These are phyloP conservation scores for Apamea monoglypha DNA, from an alignment of 2,888 invertebrate species.

Conservation along the genomic window DNA sequence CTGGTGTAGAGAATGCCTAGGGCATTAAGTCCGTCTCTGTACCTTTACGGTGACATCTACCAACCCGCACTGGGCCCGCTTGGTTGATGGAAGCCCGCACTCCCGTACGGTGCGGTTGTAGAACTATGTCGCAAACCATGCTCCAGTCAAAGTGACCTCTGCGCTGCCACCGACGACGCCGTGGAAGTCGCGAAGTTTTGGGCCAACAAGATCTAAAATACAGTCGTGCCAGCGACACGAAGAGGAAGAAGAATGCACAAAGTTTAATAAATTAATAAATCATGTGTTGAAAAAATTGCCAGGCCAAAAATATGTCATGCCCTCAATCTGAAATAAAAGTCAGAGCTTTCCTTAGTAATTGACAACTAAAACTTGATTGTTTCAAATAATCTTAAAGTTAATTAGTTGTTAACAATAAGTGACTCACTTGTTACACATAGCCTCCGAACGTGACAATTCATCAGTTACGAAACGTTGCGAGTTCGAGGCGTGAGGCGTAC, in stretches of 20 bases:
- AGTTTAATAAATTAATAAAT: background rate
- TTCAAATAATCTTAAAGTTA: conserved; percentile 1
- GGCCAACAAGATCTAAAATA: too few species aligned
- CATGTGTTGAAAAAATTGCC: background rate
- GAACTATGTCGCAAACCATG: too few species aligned
- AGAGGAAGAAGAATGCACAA: background rate
- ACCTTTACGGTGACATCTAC: too few species aligned
- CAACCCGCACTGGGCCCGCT: too few species aligned
- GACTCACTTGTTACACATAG: conserved; percentile 18
- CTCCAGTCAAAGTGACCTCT: too few species aligned
- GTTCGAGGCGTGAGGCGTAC: background rate
- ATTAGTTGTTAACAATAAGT: conserved; percentile 28
- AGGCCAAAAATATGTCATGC: too few species aligned
- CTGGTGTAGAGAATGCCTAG: background rate
- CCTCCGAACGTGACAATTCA: conserved; percentile 38
- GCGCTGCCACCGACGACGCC: too few species aligned
- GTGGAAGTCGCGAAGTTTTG: too few species aligned
- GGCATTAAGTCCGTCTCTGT: background rate
- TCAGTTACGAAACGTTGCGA: conserved; percentile 27
- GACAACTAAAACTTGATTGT: background rate
- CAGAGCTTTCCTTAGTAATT: background rate
- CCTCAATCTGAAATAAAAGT: background rate
- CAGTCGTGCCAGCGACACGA: too few species aligned
- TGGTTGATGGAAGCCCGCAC: too few species aligned
- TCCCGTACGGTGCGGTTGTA: too few species aligned